Evolutionary conservation across 1,140 invertebrate species (phyloP).

Genomic region (Lepidurus couesii): DNA sequence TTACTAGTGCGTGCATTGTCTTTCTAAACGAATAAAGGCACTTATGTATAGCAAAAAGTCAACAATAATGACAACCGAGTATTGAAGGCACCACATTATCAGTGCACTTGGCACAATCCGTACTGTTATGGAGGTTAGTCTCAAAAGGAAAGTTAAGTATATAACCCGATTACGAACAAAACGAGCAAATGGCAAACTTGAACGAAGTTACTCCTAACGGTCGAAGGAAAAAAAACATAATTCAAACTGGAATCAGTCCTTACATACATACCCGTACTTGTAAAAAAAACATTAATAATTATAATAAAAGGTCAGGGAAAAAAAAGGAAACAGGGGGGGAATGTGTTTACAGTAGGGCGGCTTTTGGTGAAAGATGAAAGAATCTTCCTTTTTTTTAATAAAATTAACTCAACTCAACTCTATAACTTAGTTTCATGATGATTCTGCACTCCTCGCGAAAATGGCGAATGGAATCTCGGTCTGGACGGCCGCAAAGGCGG

Average conservation of each 20-base stretch:
- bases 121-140: background rate
- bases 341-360: background rate
- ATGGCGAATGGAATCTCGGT: slow-evolving; percentile 29
- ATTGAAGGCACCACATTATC: background rate
- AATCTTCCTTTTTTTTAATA: background rate
- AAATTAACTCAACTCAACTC: background rate
- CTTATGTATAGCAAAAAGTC: background rate
- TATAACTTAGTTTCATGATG: slow-evolving; percentile 36
- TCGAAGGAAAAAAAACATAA: background rate
- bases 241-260: background rate
- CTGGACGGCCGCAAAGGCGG: slow-evolving; percentile 27
- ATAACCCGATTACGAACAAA: background rate
- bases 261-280: background rate
- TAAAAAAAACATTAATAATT: background rate
- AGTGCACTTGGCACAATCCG: slow-evolving; percentile 1
- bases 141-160: background rate
- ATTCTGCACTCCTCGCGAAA: slow-evolving; percentile 30
- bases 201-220: background rate
- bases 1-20: background rate
- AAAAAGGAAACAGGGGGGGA: background rate
- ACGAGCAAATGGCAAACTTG: background rate
- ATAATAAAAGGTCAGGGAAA: background rate
- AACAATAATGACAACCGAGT: background rate
- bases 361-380: background rate
- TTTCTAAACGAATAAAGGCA: background rate